These are phyloP conservation scores for Gymnosoma rotundatum DNA, from an alignment of 2,888 invertebrate genomes.

Conservation along the genomic window DNA sequence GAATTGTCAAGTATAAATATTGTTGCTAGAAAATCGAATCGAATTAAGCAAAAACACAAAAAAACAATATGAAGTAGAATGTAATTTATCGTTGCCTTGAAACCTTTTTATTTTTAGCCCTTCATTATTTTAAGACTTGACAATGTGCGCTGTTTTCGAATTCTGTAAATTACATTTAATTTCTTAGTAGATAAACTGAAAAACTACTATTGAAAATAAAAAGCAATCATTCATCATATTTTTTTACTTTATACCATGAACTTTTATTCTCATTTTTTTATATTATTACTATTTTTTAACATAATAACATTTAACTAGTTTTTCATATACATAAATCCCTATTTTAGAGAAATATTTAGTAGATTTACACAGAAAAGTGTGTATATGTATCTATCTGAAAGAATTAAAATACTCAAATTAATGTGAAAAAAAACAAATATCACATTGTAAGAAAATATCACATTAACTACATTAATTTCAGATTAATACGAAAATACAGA, in stretches of 20 bases:
- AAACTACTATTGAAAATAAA: neutral
- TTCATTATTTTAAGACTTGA: no score
- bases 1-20: no score
- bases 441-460: conserved; percentile 44
- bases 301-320: conserved; percentile 8
- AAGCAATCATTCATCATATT: neutral
- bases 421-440: conserved; percentile 48
- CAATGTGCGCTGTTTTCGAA: no score
- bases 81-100: no score
- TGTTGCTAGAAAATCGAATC: no score
- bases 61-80: no score
- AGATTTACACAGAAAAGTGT: conserved; percentile 1
- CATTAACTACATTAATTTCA: conserved; percentile 34
- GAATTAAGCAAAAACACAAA: no score
- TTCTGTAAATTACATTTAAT: no score
- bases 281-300: neutral
- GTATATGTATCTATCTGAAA: neutral
- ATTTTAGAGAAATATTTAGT: neutral
- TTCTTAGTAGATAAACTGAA: no score
- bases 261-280: conserved; percentile 6
- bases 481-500: conserved; percentile 1
- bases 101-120: no score
- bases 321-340: conserved; percentile 19
- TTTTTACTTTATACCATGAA: conserved; percentile 35
- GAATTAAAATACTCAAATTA: conserved; percentile 38